These are phyloP conservation scores for Poecilia wingei DNA, from an alignment of 2,797 vertebrate genomes.

Conservation along the genomic window DNA sequence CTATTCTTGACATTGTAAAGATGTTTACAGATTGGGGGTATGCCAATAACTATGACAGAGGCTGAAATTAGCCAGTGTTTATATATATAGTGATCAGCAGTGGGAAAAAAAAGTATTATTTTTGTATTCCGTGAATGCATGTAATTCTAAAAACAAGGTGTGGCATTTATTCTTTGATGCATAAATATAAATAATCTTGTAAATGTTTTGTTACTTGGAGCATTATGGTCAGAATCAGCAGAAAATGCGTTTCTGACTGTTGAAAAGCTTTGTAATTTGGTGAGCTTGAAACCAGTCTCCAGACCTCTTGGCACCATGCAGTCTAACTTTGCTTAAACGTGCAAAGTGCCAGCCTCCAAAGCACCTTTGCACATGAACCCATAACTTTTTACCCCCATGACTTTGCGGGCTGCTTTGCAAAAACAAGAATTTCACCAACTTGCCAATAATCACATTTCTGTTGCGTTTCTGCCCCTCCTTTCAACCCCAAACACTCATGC, in stretches of 20 bases:
- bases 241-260: neutral
- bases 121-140: neutral
- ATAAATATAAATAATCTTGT: neutral
- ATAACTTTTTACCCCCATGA: constrained; percentile 53
- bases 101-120: neutral
- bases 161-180: neutral
- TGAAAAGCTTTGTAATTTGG: neutral
- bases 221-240: neutral
- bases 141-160: neutral
- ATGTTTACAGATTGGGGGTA: neutral
- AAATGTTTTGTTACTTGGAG: neutral
- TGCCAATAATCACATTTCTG: constrained; percentile 71
- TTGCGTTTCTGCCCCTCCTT: constrained; percentile 36
- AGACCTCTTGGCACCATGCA: neutral
- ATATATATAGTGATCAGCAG: neutral
- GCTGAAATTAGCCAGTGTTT: neutral
- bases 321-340: constrained; percentile 48
- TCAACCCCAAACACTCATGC: constrained; percentile 28
- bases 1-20: neutral
- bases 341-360: constrained; percentile 41
- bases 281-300: neutral
- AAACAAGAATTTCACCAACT: constrained; percentile 54
- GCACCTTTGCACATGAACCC: constrained; percentile 20
- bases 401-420: constrained; percentile 55
- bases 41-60: neutral